Base-by-base conservation (phyloP, 1,140 invertebrate genomes). In the Artemia franciscana region DNA sequence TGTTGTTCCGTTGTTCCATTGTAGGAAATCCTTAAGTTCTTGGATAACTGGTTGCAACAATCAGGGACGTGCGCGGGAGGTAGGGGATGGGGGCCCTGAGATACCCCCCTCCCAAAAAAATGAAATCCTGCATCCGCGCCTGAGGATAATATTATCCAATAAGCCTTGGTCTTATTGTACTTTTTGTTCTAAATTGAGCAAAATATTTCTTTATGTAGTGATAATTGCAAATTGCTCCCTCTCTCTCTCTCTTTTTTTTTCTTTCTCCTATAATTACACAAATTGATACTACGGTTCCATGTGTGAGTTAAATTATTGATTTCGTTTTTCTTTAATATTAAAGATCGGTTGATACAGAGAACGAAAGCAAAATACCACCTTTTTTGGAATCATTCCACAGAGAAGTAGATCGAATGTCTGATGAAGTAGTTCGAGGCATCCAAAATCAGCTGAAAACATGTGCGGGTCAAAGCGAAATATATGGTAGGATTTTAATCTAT, bases 341-440 rank as follows among this genome's bases (percentile, higher is more conserved):
- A 56, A 67, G 62, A 63, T 67, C 64, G 15, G 58, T 65, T 23
- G 65, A 65, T 21, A 28, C 64, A 58, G 63, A 65, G 5, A 65
- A 65, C 56, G 63, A 64, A 5, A 15, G 60, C 3, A 59, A 63
- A 5, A 65, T 57, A 59, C 65, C 60, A 24, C 26, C 65, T 21
- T 70, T 70, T 60, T 39, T 58, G 30, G 63, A 60, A 26, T 61
- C 60, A 51, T 66, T 62, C 28, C 63, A 63, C 5, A 57, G 66
- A 57, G 61, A 68, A 18, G 63, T 65, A 21, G 59, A 30, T 24
- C 62, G 60, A 2, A 57, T 69, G 26, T 65, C 67, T 30, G 63
- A 65, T 9, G 57, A 63, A 24, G 58, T 66, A 26, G 57, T 59
- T 23, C n/a, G 58, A 7, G 15, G 26, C 5, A 15, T 51, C 60